These are phyloP conservation scores for Pagrus major DNA, from an alignment of 2,113 vertebrate genomes.

Conservation along the genomic window DNA sequence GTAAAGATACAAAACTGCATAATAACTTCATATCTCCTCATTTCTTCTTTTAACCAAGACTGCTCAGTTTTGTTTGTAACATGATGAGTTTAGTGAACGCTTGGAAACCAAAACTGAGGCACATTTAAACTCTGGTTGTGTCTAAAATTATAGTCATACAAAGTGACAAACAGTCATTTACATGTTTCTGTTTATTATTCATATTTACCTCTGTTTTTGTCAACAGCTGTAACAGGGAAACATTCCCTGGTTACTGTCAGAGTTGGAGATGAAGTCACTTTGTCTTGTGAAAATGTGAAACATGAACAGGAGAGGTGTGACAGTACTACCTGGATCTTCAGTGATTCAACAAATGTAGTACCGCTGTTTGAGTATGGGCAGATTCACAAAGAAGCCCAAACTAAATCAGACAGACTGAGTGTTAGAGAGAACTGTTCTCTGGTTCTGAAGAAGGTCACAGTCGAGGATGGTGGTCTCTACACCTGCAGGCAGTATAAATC, in stretches of 20 bases:
- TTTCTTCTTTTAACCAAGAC: neutral
- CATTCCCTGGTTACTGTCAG: fast-evolving
- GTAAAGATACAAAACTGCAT: neutral
- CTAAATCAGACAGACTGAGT: slow-evolving; percentile 20
- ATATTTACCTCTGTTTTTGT: neutral
- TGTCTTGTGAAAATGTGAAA: neutral
- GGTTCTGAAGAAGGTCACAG: slow-evolving; percentile 25
- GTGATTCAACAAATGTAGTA: fast-evolving
- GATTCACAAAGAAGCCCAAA: neutral
- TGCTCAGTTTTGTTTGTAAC: neutral
- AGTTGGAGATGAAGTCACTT: neutral
- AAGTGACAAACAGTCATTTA: neutral
- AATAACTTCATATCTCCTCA: too few species aligned
- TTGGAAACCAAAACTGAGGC: neutral
- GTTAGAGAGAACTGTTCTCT: slow-evolving; percentile 27
- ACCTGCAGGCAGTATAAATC: neutral
- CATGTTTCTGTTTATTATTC: neutral
- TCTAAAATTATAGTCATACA: neutral
- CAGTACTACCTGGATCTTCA: neutral
- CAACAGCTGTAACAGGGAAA: neutral
- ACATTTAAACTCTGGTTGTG: neutral
- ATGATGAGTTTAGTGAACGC: neutral
- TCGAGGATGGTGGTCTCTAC: neutral
- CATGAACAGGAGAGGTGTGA: neutral
- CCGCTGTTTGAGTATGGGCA: neutral